Evolutionary conservation across 2,113 vertebrate genomes (phyloP), one percentile per base, ranked within the genome.

Genomic region (Bufo gargarizans): DNA sequence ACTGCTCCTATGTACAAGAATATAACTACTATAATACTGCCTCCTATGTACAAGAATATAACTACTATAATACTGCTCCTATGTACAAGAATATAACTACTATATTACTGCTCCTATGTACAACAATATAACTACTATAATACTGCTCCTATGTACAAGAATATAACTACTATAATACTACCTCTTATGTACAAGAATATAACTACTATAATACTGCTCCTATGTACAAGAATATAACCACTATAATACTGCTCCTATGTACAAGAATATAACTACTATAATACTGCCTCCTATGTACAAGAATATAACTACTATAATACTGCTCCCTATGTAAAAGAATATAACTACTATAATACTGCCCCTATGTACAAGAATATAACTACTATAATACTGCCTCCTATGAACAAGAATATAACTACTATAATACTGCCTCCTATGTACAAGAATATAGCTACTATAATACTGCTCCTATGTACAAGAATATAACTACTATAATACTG

Each of bases 211-310:
- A 67, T 67, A 67, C 63, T 67, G 20, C 19, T n/a, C 4, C 20
- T 67, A 67, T 67, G 59, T 67, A 67, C 63, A 67, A 67, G 63
- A n/a, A 67, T 67, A 67, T 67, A 67, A 67, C 63, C n/a, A 67
- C 63, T 67, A 67, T 67, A 67, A 67, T 67, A 67, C 19, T n/a
- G 63, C 63, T 9, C 63, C 63, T 67, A 67, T 67, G 6, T 67
- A 67, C 63, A 67, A 67, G 63, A 67, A 67, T 67, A 67, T 67
- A 67, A n/a, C 63, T 67, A 67, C 63, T 67, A 67, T 67, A 67
- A 67, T 67, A 67, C 63, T 67, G 6, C 63, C 63, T 67, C 63
- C 20, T n/a, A n/a, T n/a, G 63, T 67, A n/a, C 63, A 67, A 67
- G 63, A 67, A 67, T 67, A 67, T 67, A n/a, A 67, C 63, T 67